phyloP scores from a whole-genome alignment of 2,888 invertebrate species.

The Caenorhabditis wallacei region DNA sequence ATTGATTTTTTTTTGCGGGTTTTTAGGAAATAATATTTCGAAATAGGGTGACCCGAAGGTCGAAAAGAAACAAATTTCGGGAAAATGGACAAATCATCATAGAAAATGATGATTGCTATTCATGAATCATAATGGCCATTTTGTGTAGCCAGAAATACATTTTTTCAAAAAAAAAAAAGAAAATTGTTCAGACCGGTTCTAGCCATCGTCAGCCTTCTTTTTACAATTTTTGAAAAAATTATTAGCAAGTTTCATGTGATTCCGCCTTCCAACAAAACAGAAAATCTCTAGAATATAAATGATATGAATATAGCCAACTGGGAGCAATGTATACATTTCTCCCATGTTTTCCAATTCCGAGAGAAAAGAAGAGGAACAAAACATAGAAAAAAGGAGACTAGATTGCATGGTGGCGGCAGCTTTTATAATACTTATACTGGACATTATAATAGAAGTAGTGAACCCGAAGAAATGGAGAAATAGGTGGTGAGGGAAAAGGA shows the following conservation, averaged over 20 bases:
- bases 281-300: constrained; percentile 33
- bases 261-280: no score
- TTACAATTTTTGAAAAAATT: no score
- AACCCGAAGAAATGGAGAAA: background rate
- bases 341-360: constrained; percentile 1
- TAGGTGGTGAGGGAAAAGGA: background rate
- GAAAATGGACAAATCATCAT: background rate
- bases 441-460: constrained; percentile 13
- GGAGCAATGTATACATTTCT: background rate
- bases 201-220: background rate
- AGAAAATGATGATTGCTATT: no score
- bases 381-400: background rate
- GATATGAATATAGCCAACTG: background rate
- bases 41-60: constrained; percentile 1
- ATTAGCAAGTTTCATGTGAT: no score
- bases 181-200: background rate
- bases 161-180: background rate
- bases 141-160: no score
- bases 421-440: constrained; percentile 22
- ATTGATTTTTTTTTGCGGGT: background rate
- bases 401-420: background rate
- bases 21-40: background rate
- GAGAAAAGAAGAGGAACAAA: background rate
- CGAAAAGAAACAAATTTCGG: background rate
- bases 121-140: no score